Evolutionary conservation across 2,113 vertebrate genomes (phyloP), one percentile per base, ranked within the genome.

Genomic region (Arenaria interpres): DNA sequence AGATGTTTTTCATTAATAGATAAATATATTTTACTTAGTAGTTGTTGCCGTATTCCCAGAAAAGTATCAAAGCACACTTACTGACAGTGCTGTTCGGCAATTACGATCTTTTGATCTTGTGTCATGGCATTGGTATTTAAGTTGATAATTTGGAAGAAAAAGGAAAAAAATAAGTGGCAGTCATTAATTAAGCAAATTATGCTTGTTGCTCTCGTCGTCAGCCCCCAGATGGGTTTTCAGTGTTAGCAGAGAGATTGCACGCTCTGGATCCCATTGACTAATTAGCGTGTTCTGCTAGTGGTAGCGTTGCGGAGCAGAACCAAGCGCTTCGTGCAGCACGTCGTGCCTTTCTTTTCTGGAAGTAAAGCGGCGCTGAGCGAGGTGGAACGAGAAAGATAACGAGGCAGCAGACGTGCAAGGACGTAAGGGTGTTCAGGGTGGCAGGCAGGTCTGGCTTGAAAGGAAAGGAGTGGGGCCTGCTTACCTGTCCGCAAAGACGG

Each of bases 361-460:
- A 63, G 57, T 11, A 32, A 43, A 81, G 16, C 6, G 2, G 4
- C 14, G 39, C 35, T 39, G 50, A 30, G 39, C 5, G 46, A n/a
- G 46, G 30, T 39, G 35, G 66, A 54, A 32, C 25, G 89, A 20
- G 35, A 35, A 21, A 59, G 60, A 5, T 35, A 30, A 53, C 5
- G 30, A 45, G 12, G 23, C 5, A 68, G 71, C 32, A 59, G 77
- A 64, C 1, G 2, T 43, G 33, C 25, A 79, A 33, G 60, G 62
- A 46, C 1, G 2, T 7, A 15, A 4, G 4, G 15, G 16, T 13
- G 24, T 45, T 57, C 2, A 1, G n/a, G 28, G 37, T 39, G 69
- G 23, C 35, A 64, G 39, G 23, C 10, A 37, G 30, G 19, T 32
- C 6, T 14, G 9, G 33, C 37, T 33, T 39, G 41, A 45, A 43